Conservation (phyloP, 2,888 invertebrate species). For the Eilema caniola region DNA sequence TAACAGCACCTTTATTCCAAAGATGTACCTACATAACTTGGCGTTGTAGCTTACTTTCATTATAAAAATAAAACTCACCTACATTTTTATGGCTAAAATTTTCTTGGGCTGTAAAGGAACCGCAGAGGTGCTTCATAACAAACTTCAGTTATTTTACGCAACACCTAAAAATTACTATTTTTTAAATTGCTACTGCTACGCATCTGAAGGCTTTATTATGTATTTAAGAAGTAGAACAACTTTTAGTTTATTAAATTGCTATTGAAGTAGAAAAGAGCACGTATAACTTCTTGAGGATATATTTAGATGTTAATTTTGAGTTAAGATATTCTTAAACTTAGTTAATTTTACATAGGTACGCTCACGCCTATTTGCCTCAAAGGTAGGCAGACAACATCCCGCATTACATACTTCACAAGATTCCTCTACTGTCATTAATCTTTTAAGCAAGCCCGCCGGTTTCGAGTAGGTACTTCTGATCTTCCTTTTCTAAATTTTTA, state of each 20-base stretch:
- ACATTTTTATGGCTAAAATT: neutral
- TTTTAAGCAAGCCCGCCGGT: no score
- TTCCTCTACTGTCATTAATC: no score
- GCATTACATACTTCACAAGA: no score
- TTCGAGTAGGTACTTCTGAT: no score
- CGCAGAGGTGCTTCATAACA: neutral
- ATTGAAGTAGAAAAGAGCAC: neutral
- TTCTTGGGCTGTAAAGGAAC: neutral
- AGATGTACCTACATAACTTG: neutral
- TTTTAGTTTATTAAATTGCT: neutral
- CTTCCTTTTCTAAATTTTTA: no score
- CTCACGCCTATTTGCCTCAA: no score
- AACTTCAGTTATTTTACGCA: neutral
- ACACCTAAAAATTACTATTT: neutral
- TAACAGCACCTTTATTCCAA: neutral
- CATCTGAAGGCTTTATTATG: neutral
- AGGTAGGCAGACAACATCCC: no score
- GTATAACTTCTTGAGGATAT: no score
- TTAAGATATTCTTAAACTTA: no score
- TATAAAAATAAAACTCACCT: conserved; percentile 8
- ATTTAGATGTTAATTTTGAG: no score
- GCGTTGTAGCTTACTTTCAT: neutral
- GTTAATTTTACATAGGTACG: no score
- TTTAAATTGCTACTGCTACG: neutral
- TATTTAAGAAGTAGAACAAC: neutral